phyloP scores from a whole-genome alignment of 2,113 vertebrate genomes.

The Lichenostomus cassidix region DNA sequence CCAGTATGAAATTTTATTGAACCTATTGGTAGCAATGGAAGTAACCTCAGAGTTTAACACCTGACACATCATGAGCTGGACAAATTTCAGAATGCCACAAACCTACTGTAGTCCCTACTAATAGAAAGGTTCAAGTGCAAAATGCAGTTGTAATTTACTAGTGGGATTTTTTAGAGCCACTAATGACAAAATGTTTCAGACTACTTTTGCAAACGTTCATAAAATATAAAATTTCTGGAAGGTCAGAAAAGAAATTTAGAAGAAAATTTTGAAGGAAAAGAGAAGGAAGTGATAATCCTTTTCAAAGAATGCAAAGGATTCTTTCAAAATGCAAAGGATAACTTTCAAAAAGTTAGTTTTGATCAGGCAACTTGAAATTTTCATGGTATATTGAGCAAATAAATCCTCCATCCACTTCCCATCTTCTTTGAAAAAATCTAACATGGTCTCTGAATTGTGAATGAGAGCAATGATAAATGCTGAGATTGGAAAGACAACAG shows the following conservation, averaged over 20 bases:
- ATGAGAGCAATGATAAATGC: neutral
- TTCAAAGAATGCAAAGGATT: neutral
- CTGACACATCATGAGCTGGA: neutral
- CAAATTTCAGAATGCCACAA: neutral
- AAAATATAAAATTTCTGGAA: neutral
- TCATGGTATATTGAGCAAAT: neutral
- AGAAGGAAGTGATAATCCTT: neutral
- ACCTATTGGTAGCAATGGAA: neutral
- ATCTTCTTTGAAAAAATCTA: neutral
- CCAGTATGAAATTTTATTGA: neutral
- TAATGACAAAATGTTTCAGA: neutral
- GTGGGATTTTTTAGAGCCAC: neutral
- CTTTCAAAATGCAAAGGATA: no score
- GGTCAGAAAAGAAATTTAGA: neutral
- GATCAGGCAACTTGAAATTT: neutral
- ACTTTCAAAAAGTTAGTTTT: no score
- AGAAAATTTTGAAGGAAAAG: neutral
- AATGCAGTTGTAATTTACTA: neutral
- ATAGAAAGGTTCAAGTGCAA: neutral
- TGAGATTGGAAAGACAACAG: neutral
- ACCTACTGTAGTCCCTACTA: neutral
- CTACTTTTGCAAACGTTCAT: neutral
- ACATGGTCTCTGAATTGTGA: neutral
- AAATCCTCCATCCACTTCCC: neutral
- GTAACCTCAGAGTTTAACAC: neutral